Evolutionary conservation across 2,888 invertebrate genomes (phyloP), one percentile per base, ranked within the genome.

Genomic region (Pachycephus smyrnensis): DNA sequence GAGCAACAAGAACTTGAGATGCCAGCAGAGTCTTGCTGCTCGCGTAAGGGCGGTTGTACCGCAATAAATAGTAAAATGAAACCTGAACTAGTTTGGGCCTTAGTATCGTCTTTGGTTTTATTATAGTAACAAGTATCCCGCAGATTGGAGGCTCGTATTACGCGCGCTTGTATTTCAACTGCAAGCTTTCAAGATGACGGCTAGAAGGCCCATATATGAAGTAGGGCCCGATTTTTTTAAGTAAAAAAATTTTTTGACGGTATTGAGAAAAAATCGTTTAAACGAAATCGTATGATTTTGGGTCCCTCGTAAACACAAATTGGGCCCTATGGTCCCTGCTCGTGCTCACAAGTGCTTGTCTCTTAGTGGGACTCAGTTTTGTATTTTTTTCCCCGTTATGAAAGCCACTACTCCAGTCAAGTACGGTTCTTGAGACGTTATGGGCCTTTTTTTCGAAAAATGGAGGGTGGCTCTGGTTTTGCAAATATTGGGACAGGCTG

Each of bases 401-500:
- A 55, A 55, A 55, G 23, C 23, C 71, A 84, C 79, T 82, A 82
- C 33, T 23, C 33, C 85, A 84, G 82, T 84, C 82, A 84, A 87
- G 82, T 84, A 84, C 84, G 81, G 80, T 74, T 12, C 73, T 77
- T 76, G 35, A 68, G 75, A 81, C 81, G 78, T n/a, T 68, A 37
- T 68, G 82, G 78, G 80, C 80, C 83, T 80, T 80, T 79, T 80
- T 71, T 12, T 15, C 40, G 73, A 83, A 82, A 68, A 75, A 68
- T 73, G 30, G 69, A 76, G 75, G 76, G 77, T 75, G 82, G 76
- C 83, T 80, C 69, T 75, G 79, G 82, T 83, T 86, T 81, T 76
- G 86, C 83, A 86, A 87, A 87, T 86, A 87, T 87, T 87, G 76
- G 87, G 85, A 83, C 86, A 87, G 85, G 84, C 76, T 35, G 77